Evolutionary conservation across 2,797 vertebrate genomes (phyloP), one percentile per base, ranked within the genome.

Genomic region (Phrynocephalus vlangalii): DNA sequence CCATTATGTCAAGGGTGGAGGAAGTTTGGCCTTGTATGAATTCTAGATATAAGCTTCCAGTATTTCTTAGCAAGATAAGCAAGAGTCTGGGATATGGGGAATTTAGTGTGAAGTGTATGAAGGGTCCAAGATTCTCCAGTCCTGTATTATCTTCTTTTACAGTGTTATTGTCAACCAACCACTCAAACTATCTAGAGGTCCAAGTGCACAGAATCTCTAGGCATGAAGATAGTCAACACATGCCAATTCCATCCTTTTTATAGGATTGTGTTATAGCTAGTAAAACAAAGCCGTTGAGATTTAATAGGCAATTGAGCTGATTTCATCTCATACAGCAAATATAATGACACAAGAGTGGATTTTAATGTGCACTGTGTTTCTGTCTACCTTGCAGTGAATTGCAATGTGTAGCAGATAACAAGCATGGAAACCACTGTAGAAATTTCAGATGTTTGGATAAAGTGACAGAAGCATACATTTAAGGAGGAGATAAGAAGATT

Each of bases 401-500:
- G 22, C 22, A 60, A 28, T 44, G 24, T 75, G 56, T 28, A 86
- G 70, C 52, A 38, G 18, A 56, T 68, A 75, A 50, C 60, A 75
- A 20, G 8, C 79, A 84, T 52, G 38, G 16, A 75, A 75, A 73
- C 24, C 52, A n/a, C 22, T 75, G 28, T 10, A 56, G 24, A 85
- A 84, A 76, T 60, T 33, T 88, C 50, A 5, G 79, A 30, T 82
- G 16, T n/a, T n/a, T 71, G 84, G 26, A 76, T 22, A 88, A 86
- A 88, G 85, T 81, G n/a, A 6, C 5, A 90, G 9, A 8, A 91
- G 30, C 89, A 92, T 71, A 48, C 9, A 89, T 89, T 56, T 48
- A n/a, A 84, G 80, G 44, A 87, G 76, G n/a, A 75, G 83, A 22
- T 87, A 84, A 91, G 87, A 73, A 70, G 80, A 90, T 84, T 93